A percentile compares a stretch with the other conserved stretches of the same genome.
Evolutionary conservation across 2,888 invertebrate genomes (phyloP).

Genomic region (Notocelia uddmanniana): DNA sequence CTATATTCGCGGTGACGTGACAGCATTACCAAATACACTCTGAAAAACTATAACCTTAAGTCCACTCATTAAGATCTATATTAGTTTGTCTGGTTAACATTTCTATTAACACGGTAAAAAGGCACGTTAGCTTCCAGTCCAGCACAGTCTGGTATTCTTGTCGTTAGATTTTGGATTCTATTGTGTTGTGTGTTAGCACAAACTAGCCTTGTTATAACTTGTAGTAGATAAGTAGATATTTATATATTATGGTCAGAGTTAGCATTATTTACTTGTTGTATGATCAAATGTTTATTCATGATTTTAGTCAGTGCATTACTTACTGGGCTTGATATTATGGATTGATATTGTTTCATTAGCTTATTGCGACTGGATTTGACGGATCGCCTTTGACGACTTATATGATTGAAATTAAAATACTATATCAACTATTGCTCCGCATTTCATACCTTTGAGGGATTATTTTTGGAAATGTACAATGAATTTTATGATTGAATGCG

Average conservation of each 20-base stretch:
- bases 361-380: too few species aligned
- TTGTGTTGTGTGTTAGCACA: background rate
- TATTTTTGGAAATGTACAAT: too few species aligned
- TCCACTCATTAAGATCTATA: slow-evolving; percentile 18
- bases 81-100: background rate
- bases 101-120: slow-evolving; percentile 19
- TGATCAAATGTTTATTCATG: background rate
- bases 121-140: background rate
- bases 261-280: background rate
- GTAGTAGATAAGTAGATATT: background rate
- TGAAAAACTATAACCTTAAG: slow-evolving; percentile 17
- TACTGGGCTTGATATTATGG: too few species aligned
- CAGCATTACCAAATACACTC: slow-evolving; percentile 18
- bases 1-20: slow-evolving; percentile 30
- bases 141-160: background rate
- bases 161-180: background rate
- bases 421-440: too few species aligned
- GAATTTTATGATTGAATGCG: too few species aligned
- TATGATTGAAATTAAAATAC: too few species aligned
- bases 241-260: background rate
- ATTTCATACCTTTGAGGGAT: too few species aligned
- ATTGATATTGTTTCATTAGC: too few species aligned
- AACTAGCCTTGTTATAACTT: background rate
- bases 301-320: background rate
- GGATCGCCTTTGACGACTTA: too few species aligned